Evolutionary conservation across 2,113 vertebrate species (phyloP).

Genomic region (Athene cunicularia): DNA sequence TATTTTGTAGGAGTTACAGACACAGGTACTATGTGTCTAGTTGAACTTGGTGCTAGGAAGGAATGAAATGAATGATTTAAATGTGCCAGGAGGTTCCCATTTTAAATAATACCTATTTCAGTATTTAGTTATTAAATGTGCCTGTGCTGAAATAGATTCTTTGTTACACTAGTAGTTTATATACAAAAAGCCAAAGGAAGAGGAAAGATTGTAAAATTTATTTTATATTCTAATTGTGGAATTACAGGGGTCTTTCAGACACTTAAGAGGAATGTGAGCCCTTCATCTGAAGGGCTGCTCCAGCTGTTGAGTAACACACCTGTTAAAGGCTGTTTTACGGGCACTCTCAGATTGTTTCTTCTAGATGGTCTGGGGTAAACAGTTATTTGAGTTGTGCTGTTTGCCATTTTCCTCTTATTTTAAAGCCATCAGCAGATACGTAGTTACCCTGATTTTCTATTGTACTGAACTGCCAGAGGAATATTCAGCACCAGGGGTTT

Average conservation of each 20-base stretch:
- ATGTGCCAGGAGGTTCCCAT: background rate
- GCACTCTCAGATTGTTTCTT: background rate
- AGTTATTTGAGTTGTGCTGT: background rate
- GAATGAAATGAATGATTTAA: background rate
- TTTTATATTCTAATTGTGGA: background rate
- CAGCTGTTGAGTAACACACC: background rate
- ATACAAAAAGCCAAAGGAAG: background rate
- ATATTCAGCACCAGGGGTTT: background rate
- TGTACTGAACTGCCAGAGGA: background rate
- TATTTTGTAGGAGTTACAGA: background rate
- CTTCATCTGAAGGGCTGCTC: background rate
- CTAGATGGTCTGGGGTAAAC: fast-evolving
- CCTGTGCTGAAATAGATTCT: background rate
- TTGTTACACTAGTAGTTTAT: background rate
- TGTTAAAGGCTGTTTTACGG: background rate
- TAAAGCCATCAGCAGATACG: background rate
- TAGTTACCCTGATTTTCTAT: background rate
- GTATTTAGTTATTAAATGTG: background rate
- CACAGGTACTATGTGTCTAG: background rate
- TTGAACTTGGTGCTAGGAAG: background rate
- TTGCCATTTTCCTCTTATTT: background rate
- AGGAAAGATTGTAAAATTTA: background rate
- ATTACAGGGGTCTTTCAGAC: background rate
- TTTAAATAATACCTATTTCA: background rate
- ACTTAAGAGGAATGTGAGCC: background rate